phyloP scores from a whole-genome alignment of 2,888 invertebrate species.

The Cabera pusaria region DNA sequence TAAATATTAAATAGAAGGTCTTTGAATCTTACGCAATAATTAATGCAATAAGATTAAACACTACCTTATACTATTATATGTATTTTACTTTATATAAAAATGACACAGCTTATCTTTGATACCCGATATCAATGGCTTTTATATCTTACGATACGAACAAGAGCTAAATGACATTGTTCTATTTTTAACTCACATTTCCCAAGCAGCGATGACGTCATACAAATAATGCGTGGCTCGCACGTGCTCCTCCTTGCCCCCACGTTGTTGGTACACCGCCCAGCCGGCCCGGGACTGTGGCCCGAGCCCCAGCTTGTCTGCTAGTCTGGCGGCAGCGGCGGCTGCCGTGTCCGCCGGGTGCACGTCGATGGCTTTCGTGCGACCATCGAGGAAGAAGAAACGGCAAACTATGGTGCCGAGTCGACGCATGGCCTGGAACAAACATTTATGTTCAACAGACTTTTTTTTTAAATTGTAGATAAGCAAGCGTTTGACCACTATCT shows the following conservation, averaged over 20 bases:
- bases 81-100: no score
- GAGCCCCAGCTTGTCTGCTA: conserved; percentile 94
- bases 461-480: no score
- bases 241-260: conserved; percentile 94
- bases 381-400: conserved; percentile 97
- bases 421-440: conserved; percentile 88
- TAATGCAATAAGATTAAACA: no score
- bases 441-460: no score
- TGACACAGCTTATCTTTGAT: no score
- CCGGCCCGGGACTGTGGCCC: conserved; percentile 89
- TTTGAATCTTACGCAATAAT: no score
- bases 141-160: no score
- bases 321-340: conserved; percentile 93
- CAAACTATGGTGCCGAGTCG: conserved; percentile 96
- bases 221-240: conserved; percentile 95
- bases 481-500: no score
- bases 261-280: conserved; percentile 97
- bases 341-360: conserved; percentile 98
- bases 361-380: conserved; percentile 96
- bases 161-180: no score
- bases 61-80: no score
- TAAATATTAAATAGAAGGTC: no score
- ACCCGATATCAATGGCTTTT: no score
- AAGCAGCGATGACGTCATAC: conserved; percentile 96
- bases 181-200: conserved; percentile 96